Evolutionary conservation across 2,888 invertebrate genomes (phyloP), one percentile per base, ranked within the genome.

Genomic region (Nowickia ferox): DNA sequence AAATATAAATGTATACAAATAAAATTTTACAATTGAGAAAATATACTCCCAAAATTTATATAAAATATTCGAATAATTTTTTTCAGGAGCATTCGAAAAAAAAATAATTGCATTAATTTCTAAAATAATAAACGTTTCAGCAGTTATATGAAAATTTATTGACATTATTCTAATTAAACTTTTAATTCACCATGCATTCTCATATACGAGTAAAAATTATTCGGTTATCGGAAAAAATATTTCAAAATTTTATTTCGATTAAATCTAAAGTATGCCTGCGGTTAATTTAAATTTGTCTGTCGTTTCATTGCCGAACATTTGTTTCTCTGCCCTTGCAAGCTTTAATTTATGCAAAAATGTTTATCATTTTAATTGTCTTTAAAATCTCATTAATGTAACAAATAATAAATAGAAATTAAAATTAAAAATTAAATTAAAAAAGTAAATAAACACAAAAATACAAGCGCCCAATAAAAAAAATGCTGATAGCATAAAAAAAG

Each of bases 311-410:
- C 66, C 51, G 38, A 51, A 68, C 11, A 51, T 48, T 48, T n/a
- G 1, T 22, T 30, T 30, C 1, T 30, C 6, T 53, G 9, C 46
- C 38, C 15, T 65, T 19, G 9, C 46, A n/a, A 46, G n/a, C 48
- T 15, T 57, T 77, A 40, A 77, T 51, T 69, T 59, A 69, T 77
- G 66, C n/a, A 68, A 30, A 51, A 42, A 22, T 69, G 0, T 71
- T 53, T 71, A 69, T 71, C 44, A 71, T 71, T 63, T 63, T 51
- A 78, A 63, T 63, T 53, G 38, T 51, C 42, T 55, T 46, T n/a
- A 44, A 13, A 71, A 57, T 44, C 19, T 22, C 51, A 63, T 75
- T 53, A 63, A 53, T 42, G 9, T n/a, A 51, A 30, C 40, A 51
- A 51, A 42, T 5, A 75, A 53, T 17, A 17, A 53, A 53, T 17